Conservation (phyloP, 2,113 vertebrate species). For the Megaceryle torquata region DNA sequence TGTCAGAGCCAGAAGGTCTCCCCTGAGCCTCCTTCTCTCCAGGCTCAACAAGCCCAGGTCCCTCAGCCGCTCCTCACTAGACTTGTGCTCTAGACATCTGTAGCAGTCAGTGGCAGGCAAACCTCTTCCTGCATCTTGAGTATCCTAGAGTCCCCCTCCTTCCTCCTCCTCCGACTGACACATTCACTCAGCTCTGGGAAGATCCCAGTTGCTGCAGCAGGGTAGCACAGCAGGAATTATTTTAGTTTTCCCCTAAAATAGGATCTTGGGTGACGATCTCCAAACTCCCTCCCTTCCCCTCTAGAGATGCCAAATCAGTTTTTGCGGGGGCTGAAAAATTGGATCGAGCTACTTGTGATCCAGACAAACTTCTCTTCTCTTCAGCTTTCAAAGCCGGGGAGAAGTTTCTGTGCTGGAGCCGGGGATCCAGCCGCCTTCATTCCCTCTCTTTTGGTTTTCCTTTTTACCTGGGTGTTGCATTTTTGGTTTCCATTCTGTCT, state of each 20-base stretch:
- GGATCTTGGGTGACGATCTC: conserved; percentile 23
- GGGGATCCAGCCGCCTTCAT: accelerated
- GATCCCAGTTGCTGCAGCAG: not conserved
- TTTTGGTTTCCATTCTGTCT: conserved; percentile 62
- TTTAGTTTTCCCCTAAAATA: conserved; percentile 39
- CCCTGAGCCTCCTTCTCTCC: not conserved
- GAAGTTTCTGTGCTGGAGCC: not conserved
- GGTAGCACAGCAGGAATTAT: conserved; percentile 16
- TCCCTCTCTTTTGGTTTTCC: not conserved
- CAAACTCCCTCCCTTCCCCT: not conserved
- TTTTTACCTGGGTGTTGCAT: conserved; percentile 10
- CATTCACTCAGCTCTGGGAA: not conserved
- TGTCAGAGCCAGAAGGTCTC: not conserved
- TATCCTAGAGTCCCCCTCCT: not conserved
- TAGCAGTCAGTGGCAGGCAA: not conserved
- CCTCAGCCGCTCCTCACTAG: not conserved
- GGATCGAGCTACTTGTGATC: not conserved
- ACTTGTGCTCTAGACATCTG: not conserved
- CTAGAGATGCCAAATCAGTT: not conserved
- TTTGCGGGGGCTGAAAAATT: conserved; percentile 24
- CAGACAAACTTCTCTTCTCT: not conserved
- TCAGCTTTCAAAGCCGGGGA: not conserved
- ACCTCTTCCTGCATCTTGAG: not conserved
- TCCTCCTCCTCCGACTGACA: not conserved
- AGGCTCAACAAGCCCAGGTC: not conserved